Evolutionary conservation across 2,797 vertebrate species (phyloP).

Genomic region (Zenarchopterus dispar): DNA sequence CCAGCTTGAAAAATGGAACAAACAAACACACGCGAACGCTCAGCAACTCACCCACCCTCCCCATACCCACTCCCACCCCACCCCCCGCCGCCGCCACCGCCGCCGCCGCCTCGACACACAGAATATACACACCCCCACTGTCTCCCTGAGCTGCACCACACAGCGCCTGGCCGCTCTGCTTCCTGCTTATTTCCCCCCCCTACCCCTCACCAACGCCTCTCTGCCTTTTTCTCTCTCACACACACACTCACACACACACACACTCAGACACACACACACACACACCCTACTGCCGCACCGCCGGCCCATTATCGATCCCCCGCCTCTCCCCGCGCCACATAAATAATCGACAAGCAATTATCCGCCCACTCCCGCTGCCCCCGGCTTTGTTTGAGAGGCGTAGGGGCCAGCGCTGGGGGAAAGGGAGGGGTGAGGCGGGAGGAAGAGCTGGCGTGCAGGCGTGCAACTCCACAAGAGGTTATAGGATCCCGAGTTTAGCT

Average conservation of each 20-base stretch:
- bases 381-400: conserved; percentile 84
- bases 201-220: conserved; percentile 50
- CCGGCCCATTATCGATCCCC: conserved; percentile 85
- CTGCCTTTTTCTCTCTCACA: conserved; percentile 48
- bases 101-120: conserved; percentile 35
- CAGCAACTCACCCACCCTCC: too few species aligned
- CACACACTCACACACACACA: conserved; percentile 42
- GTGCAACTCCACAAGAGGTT: conserved; percentile 72
- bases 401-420: conserved; percentile 74
- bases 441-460: conserved; percentile 60
- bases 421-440: conserved; percentile 57
- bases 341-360: conserved; percentile 90
- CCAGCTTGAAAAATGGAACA: conserved; percentile 67
- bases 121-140: conserved; percentile 59
- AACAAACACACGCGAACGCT: conserved; percentile 55
- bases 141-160: conserved; percentile 70
- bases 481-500: conserved; percentile 66
- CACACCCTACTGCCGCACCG: conserved; percentile 70
- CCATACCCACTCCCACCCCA: too few species aligned
- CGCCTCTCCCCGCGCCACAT: conserved; percentile 87
- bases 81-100: too few species aligned
- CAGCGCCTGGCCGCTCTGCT: conserved; percentile 77
- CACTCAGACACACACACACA: conserved; percentile 27
- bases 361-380: conserved; percentile 85
- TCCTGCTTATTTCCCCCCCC: conserved; percentile 70